A percentile compares a stretch with the other conserved stretches of the same genome.
Conservation (phyloP, 2,888 invertebrate species). For the Sturmia bella region DNA sequence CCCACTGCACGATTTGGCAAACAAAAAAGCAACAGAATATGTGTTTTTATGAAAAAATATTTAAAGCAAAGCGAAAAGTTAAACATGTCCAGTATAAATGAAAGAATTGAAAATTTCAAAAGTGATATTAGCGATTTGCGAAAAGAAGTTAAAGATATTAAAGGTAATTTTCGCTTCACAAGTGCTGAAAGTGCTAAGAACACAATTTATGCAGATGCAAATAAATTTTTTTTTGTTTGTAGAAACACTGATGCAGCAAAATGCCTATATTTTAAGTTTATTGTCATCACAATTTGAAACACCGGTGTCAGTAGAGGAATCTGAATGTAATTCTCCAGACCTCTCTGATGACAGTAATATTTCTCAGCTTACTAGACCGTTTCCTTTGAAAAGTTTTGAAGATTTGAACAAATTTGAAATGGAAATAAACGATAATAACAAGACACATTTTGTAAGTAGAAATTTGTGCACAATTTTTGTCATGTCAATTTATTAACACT, state of each 20-base stretch:
- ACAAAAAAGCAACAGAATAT: not conserved
- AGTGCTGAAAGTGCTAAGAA: not conserved
- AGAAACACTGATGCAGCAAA: slow-evolving; percentile 45
- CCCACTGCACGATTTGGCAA: too few relatives aligned
- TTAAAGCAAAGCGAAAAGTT: too few relatives aligned
- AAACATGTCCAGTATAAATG: slow-evolving; percentile 35
- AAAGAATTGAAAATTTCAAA: slow-evolving; percentile 49
- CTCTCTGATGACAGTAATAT: not conserved
- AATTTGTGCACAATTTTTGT: not conserved
- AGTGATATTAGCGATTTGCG: slow-evolving; percentile 26
- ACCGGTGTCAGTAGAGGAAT: not conserved
- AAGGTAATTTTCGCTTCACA: slow-evolving; percentile 29
- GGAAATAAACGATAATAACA: slow-evolving; percentile 45
- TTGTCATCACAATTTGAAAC: slow-evolving; percentile 29
- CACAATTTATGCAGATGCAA: not conserved
- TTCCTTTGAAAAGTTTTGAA: slow-evolving; percentile 37
- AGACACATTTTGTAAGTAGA: slow-evolving; percentile 32
- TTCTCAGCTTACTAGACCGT: slow-evolving; percentile 1
- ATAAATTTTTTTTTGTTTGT: not conserved
- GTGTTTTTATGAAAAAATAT: not conserved
- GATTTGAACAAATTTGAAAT: slow-evolving; percentile 39
- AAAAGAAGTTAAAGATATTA: slow-evolving; percentile 50
- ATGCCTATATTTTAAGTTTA: slow-evolving; percentile 44
- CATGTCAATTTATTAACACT: not conserved
- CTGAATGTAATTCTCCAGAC: not conserved